Evolutionary conservation across 2,113 vertebrate genomes (phyloP), one percentile per base, ranked within the genome.

Genomic region (Hippocampus zosterae): DNA sequence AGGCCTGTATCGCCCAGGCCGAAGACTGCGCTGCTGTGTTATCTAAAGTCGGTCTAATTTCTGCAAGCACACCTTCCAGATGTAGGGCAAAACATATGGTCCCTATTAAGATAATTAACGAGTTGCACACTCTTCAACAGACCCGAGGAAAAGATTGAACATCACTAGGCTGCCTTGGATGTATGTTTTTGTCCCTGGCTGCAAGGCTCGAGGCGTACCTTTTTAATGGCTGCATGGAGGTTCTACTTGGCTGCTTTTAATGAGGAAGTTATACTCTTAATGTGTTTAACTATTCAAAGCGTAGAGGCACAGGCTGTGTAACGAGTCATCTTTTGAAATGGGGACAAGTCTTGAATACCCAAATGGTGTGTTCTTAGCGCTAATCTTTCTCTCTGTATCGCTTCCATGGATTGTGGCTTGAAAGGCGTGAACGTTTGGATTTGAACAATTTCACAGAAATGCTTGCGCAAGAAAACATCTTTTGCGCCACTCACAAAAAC

Each of bases 171-270:
- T 60, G 57, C 48, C 48, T 50, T 50, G 48, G 48, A 18, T 50
- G 3, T 33, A 37, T 60, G 57, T 19, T 62, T 61, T 44, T 15
- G 59, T n/a, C 40, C 44, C 62, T 64, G 52, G 42, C 23, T 44
- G 25, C 33, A 11, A 8, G 37, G 18, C 59, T 67, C 44, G 29
- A 33, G 21, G 63, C 10, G 5, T 23, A 42, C 29, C 59, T 61
- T 61, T 63, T n/a, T 65, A 16, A 48, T 42, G 29, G 42, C 44
- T 48, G 16, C 23, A 52, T 57, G 23, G 52, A 68, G 48, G 65
- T 1, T 56, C 27, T 8, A 46, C 48, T 23, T 44, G 11, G 44
- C 1, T 42, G 23, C 42, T n/a, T 59, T 25, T 19, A 13, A 8
- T 55, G 19, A 44, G 25, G 65, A n/a, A 41, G 21, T 74, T 23